Evolutionary conservation across 2,113 vertebrate species (phyloP), one percentile per base, ranked within the genome.

Genomic region (Corvus moneduloides): DNA sequence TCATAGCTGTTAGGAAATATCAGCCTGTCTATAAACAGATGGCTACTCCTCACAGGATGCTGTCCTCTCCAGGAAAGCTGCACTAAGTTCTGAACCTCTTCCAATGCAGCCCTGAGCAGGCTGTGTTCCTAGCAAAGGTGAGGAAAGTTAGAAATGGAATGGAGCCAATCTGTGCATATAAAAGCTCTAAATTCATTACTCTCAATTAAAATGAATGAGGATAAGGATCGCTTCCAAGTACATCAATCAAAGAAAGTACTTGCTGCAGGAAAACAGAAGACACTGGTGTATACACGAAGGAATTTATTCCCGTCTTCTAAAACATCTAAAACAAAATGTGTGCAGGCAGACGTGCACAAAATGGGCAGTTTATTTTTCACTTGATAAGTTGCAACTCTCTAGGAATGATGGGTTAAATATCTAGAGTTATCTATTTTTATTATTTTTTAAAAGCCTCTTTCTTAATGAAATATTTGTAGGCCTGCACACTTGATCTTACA

Each of bases 141-240:
- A 96, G 66, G 62, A 96, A 97, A 97, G 68, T 94, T 94, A 91
- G 76, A 96, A 96, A 97, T 94, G 94, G 97, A 96, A 97, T 37
- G 0, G 39, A 86, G 87, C 91, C 94, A 97, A 92, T 84, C 96
- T 87, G 88, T 87, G 87, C 93, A 56, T 81, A 95, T 83, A 93
- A 96, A 97, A 97, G 79, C 84, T 95, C 75, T 91, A 97, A 93
- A 91, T 96, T 94, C 93, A 97, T 97, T 97, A 96, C 83, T 97
- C 96, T 97, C 90, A 95, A 96, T 97, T 96, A 97, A 97, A 97
- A 97, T 94, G 93, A 97, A 94, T 97, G 87, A 96, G 74, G 83
- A 87, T 96, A 96, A 97, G 84, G 64, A 96, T 95, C 7, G 86
- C 93, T 94, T 96, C 85, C 86, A 97, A 97, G 94, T 97, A 73